Conservation (phyloP, 2,113 vertebrate genomes). For the Anguilla rostrata region DNA sequence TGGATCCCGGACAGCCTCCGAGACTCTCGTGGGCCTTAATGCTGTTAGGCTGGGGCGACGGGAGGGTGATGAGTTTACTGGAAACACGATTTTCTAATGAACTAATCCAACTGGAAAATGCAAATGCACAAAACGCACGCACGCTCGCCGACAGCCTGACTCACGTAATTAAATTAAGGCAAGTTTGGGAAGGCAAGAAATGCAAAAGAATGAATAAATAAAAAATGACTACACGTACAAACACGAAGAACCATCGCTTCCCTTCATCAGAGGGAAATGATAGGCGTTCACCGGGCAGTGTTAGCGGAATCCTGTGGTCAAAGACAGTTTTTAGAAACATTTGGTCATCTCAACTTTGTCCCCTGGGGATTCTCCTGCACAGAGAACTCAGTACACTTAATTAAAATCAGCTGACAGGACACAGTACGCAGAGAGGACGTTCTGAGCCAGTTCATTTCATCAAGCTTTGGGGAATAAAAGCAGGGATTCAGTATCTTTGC, state of each 20-base stretch:
- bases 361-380: neutral
- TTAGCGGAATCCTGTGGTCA: neutral
- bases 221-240: neutral
- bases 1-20: neutral
- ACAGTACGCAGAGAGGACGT: neutral
- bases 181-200: neutral
- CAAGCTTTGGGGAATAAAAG: conserved; percentile 4
- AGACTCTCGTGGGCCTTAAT: conserved; percentile 9
- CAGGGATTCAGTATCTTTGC: neutral
- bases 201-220: neutral
- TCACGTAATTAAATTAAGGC: neutral
- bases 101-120: neutral
- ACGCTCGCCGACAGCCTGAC: neutral
- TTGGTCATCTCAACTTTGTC: neutral
- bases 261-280: neutral
- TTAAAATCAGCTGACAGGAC: conserved; percentile 18
- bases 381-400: conserved; percentile 9
- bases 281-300: neutral
- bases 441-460: conserved; percentile 1
- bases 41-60: neutral
- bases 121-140: neutral
- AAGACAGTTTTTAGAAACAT: neutral
- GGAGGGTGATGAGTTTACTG: neutral
- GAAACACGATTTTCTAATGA: neutral
- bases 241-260: neutral